phyloP scores from a whole-genome alignment of 2,888 invertebrate genomes.

The Trisateles emortualis region DNA sequence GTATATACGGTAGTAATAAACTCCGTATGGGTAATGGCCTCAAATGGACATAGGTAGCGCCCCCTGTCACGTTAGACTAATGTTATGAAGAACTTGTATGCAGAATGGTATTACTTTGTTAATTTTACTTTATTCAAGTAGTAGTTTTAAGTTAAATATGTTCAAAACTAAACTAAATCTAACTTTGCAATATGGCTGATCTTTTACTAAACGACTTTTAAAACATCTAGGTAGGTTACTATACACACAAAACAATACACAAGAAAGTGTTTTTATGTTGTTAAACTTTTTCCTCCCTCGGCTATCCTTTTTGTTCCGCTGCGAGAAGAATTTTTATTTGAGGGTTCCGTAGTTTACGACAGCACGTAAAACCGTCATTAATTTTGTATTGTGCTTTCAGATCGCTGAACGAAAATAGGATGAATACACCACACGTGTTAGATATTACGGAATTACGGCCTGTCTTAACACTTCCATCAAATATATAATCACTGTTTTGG shows the following conservation, averaged over 20 bases:
- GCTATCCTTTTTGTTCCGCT: conserved; percentile 49
- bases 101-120: not conserved
- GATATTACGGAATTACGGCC: conserved; percentile 20
- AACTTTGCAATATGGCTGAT: not conserved
- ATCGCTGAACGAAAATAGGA: conserved; percentile 55
- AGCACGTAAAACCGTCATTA: conserved; percentile 69
- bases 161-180: too few relatives aligned
- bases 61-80: conserved; percentile 16
- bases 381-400: conserved; percentile 65
- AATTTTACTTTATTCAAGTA: too few relatives aligned
- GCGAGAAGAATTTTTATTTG: conserved; percentile 59
- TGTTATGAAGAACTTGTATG: not conserved
- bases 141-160: too few relatives aligned
- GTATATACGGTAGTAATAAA: conserved; percentile 25
- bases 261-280: conserved; percentile 37
- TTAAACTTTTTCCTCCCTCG: conserved; percentile 45
- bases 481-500: conserved; percentile 29
- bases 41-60: conserved; percentile 18
- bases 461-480: conserved; percentile 26
- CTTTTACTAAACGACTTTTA: not conserved
- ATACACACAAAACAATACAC: conserved; percentile 20
- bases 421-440: conserved; percentile 46
- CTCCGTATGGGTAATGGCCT: conserved; percentile 21
- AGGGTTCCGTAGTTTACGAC: conserved; percentile 63
- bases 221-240: not conserved